A percentile compares a stretch with the other conserved stretches of the same genome.
These are phyloP conservation scores for Bos indicus DNA, from an alignment of 2,113 vertebrate species.

Conservation along the genomic window DNA sequence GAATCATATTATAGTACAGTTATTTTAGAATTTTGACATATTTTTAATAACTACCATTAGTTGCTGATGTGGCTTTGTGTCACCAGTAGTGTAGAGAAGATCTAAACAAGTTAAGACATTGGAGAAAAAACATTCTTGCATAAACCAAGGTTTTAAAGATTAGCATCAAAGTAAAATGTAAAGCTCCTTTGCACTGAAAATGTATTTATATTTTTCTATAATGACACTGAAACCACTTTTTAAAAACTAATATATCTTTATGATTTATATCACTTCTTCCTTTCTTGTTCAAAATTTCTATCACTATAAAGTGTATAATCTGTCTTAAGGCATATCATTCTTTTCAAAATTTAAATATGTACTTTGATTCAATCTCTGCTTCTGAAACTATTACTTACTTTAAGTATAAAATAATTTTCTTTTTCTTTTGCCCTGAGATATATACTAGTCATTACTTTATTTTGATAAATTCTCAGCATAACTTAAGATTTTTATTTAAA, in stretches of 20 bases:
- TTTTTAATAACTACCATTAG: slow-evolving; percentile 2
- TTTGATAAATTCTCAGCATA: neutral
- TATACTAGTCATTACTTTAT: neutral
- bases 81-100: neutral
- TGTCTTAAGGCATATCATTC: neutral
- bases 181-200: neutral
- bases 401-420: neutral
- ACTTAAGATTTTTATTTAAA: neutral
- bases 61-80: neutral
- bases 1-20: neutral
- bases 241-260: neutral
- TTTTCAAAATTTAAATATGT: slow-evolving; percentile 42
- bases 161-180: neutral
- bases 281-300: slow-evolving; percentile 55
- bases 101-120: neutral
- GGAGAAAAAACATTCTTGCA: neutral
- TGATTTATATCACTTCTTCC: neutral
- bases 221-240: neutral
- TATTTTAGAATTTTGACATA: neutral
- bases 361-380: slow-evolving; percentile 23
- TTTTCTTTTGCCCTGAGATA: neutral
- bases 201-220: neutral
- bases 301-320: neutral
- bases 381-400: neutral
- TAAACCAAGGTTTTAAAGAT: neutral